phyloP scores from a whole-genome alignment of 2,797 vertebrate species.

The Eutrigla gurnardus region DNA sequence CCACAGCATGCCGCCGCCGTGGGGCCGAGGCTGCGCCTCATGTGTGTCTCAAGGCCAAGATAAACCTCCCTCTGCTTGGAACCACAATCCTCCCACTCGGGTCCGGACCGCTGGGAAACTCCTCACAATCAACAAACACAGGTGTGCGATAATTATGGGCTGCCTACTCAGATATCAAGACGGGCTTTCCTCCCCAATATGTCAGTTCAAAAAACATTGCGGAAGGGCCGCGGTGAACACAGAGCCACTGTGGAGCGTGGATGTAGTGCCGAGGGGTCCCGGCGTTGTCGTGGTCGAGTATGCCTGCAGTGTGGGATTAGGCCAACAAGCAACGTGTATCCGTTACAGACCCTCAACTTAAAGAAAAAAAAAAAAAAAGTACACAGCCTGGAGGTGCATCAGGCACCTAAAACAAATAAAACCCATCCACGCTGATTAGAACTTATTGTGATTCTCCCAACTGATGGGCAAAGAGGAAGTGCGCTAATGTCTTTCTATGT shows the following conservation, averaged over 20 bases:
- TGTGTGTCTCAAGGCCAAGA: slow-evolving; percentile 84
- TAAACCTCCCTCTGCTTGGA: slow-evolving; percentile 80
- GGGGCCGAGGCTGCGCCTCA: slow-evolving; percentile 72
- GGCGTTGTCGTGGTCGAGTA: slow-evolving; percentile 60
- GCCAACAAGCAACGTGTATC: slow-evolving; percentile 52
- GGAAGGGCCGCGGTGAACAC: slow-evolving; percentile 55
- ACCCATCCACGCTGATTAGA: slow-evolving; percentile 71
- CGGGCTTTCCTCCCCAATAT: slow-evolving; percentile 69
- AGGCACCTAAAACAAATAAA: slow-evolving; percentile 69
- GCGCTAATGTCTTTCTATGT: slow-evolving; percentile 61
- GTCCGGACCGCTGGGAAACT: slow-evolving; percentile 80
- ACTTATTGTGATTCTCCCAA: slow-evolving; percentile 70
- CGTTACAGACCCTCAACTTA: slow-evolving; percentile 53
- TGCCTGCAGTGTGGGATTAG: slow-evolving; percentile 63
- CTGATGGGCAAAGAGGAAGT: slow-evolving; percentile 68
- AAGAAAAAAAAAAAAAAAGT: slow-evolving; percentile 53
- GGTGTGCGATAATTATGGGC: slow-evolving; percentile 85
- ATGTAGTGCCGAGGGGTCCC: slow-evolving; percentile 52
- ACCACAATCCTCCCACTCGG: slow-evolving; percentile 81
- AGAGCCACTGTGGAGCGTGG: slow-evolving; percentile 58
- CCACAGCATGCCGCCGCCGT: slow-evolving; percentile 65
- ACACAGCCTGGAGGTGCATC: slow-evolving; percentile 68
- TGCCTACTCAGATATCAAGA: slow-evolving; percentile 80
- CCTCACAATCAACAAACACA: slow-evolving; percentile 85
- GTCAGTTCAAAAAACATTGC: slow-evolving; percentile 73